Evolutionary conservation across 2,888 invertebrate species (phyloP).

Genomic region (Ernsta delagoae): DNA sequence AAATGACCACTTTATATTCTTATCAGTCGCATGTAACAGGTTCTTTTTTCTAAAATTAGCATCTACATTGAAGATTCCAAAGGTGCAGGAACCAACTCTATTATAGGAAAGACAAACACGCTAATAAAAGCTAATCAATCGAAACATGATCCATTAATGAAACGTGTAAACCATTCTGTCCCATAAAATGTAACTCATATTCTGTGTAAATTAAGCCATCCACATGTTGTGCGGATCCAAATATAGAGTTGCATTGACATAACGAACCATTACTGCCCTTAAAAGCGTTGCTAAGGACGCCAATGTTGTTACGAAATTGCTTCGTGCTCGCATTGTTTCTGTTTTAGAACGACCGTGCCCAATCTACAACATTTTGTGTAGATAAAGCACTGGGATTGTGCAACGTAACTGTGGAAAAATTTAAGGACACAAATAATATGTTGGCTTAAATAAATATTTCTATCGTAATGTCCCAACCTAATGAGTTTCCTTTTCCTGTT

Average conservation of each 20-base stretch:
- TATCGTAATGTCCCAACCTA: too few species aligned
- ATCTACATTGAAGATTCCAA: constrained; percentile 42
- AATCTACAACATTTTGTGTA: too few species aligned
- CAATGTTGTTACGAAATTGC: constrained; percentile 9
- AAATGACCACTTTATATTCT: constrained; percentile 59
- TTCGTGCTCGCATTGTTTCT: constrained; percentile 3
- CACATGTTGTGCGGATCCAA: constrained; percentile 2
- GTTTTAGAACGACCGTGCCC: too few species aligned
- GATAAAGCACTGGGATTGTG: too few species aligned
- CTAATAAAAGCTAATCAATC: constrained; percentile 14
- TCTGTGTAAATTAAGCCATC: constrained; percentile 24
- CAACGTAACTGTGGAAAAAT: too few species aligned
- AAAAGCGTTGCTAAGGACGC: constrained; percentile 13
- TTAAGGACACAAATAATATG: too few species aligned
- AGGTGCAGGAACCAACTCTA: constrained; percentile 13
- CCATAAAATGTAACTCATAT: constrained; percentile 18
- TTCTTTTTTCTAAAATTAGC: constrained; percentile 46
- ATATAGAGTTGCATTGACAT: constrained; percentile 29
- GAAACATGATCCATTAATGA: constrained; percentile 3
- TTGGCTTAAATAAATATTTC: too few species aligned
- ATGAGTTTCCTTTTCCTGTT: too few species aligned
- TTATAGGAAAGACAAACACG: background rate
- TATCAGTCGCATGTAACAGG: constrained; percentile 48
- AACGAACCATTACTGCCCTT: constrained; percentile 17
- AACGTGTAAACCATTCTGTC: constrained; percentile 15